Percentiles rank a stretch among this genome's conserved stretches.
phyloP scores from a whole-genome alignment of 1,140 invertebrate species.

The Drosophila sucinea region DNA sequence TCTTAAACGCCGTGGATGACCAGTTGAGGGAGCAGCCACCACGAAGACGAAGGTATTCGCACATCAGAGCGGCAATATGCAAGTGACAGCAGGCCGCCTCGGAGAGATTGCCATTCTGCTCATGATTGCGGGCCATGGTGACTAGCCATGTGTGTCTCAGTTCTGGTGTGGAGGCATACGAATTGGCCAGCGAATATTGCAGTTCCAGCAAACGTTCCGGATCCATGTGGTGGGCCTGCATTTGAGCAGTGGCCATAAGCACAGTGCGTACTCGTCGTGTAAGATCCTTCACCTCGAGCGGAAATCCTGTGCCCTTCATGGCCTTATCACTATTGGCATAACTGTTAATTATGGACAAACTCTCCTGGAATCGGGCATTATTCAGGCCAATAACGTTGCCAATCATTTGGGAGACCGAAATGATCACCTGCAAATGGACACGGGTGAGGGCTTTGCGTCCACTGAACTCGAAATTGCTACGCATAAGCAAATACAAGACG shows the following conservation, averaged over 20 bases:
- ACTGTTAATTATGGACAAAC: conserved; percentile 95
- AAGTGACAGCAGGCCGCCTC: conserved; percentile 94
- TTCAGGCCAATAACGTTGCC: conserved; percentile 94
- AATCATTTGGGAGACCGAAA: conserved; percentile 95
- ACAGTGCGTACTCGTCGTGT: conserved; percentile 96
- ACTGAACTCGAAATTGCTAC: conserved; percentile 96
- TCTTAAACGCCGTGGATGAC: conserved; percentile 92
- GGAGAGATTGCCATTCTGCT: conserved; percentile 85
- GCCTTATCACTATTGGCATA: conserved; percentile 96
- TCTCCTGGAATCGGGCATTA: conserved; percentile 95
- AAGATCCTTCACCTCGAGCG: conserved; percentile 94
- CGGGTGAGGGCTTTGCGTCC: conserved; percentile 92
- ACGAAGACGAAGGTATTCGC: conserved; percentile 94
- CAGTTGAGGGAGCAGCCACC: conserved; percentile 87
- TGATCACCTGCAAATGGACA: conserved; percentile 94
- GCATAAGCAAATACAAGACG: conserved; percentile 94
- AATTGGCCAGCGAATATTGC: conserved; percentile 96
- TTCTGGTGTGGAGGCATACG: conserved; percentile 96
- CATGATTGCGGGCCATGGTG: conserved; percentile 94
- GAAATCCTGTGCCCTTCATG: conserved; percentile 95
- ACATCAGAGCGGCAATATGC: conserved; percentile 95
- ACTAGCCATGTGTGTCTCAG: conserved; percentile 96
- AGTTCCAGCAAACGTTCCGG: conserved; percentile 96
- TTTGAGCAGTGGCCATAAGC: conserved; percentile 95
- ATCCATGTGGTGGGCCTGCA: conserved; percentile 95